These are phyloP conservation scores for Pteromalus puparum DNA, from an alignment of 1,140 invertebrate species.

Conservation along the genomic window DNA sequence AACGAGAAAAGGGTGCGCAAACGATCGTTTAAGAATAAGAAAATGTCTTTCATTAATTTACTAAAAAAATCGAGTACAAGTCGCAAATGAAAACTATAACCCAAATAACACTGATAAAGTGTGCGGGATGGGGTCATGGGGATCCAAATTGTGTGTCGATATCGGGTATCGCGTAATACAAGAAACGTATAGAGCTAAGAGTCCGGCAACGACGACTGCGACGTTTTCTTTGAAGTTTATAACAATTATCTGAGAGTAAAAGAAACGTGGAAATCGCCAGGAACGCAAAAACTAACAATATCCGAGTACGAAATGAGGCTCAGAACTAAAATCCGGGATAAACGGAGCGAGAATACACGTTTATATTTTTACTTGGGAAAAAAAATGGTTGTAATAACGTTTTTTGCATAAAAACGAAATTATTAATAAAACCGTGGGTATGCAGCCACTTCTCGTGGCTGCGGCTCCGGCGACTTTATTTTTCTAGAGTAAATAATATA, in stretches of 20 bases:
- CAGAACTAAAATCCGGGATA: background rate
- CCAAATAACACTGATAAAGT: background rate
- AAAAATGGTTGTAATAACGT: slow-evolving; percentile 62
- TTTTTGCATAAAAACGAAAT: slow-evolving; percentile 56
- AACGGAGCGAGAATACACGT: slow-evolving; percentile 49
- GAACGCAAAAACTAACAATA: background rate
- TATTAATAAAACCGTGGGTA: slow-evolving; percentile 24
- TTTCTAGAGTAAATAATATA: slow-evolving; percentile 69
- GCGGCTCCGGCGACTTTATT: slow-evolving; percentile 61
- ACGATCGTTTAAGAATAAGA: slow-evolving; percentile 62
- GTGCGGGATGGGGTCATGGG: background rate
- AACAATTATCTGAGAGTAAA: background rate
- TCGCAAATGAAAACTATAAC: slow-evolving; percentile 50
- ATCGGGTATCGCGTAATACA: background rate
- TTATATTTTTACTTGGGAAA: slow-evolving; percentile 72
- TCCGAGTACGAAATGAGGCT: no score
- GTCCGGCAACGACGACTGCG: slow-evolving; percentile 12
- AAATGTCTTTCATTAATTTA: slow-evolving; percentile 73
- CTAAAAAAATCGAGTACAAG: slow-evolving; percentile 66
- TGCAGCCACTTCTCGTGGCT: no score
- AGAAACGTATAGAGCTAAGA: background rate
- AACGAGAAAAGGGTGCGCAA: slow-evolving; percentile 47
- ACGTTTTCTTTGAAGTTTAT: slow-evolving; percentile 25
- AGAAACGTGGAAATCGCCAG: background rate
- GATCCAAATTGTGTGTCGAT: background rate